phyloP scores from a whole-genome alignment of 2,113 vertebrate species.

The Rhagologus leucostigma region DNA sequence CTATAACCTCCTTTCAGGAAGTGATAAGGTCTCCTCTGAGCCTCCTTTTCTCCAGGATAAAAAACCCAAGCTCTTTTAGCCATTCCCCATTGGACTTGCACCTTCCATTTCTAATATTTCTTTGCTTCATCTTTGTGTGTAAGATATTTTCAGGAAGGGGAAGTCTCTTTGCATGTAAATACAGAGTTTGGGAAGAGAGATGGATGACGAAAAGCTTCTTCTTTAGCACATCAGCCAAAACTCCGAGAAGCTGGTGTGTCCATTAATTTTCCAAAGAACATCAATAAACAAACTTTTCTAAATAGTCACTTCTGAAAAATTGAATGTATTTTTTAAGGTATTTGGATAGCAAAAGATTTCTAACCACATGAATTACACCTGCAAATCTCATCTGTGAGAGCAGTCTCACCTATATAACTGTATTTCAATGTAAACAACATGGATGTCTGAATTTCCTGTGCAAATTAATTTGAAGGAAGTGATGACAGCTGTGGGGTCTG shows the following conservation, averaged over 20 bases:
- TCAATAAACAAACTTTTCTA: neutral
- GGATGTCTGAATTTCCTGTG: neutral
- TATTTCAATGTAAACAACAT: neutral
- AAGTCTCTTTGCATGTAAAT: neutral
- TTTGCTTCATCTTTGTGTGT: neutral
- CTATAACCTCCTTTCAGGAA: neutral
- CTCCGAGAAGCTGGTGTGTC: neutral
- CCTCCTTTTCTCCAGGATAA: neutral
- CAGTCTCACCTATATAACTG: neutral
- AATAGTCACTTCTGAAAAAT: neutral
- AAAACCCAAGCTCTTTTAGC: neutral
- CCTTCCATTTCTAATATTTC: neutral
- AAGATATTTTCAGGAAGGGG: neutral
- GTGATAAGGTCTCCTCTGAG: neutral
- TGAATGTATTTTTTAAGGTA: neutral
- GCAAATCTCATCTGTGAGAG: neutral
- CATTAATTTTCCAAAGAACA: neutral
- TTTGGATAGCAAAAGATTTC: neutral
- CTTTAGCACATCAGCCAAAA: neutral
- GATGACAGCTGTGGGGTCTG: neutral
- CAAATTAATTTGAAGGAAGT: neutral
- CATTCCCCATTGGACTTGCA: neutral
- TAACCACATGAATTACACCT: neutral
- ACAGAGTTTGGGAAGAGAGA: neutral
- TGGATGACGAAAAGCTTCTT: neutral